Conservation (phyloP, 2,888 invertebrate genomes). For the Dione juno region DNA sequence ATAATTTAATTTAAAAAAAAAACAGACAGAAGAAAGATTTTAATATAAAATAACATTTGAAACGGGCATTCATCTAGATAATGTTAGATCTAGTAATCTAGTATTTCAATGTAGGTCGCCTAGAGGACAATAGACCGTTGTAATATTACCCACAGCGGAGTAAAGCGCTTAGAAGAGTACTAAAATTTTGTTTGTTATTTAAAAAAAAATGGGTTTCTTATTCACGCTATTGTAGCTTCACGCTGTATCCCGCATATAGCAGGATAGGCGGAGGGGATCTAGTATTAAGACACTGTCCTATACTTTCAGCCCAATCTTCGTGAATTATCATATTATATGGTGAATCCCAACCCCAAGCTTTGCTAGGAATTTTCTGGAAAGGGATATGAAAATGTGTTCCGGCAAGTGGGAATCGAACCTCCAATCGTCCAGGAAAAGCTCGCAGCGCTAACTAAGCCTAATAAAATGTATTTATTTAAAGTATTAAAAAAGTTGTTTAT, state of each 20-base stretch:
- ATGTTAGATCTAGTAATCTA: constrained; percentile 16
- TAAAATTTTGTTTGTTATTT: not conserved
- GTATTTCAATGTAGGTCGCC: constrained; percentile 7
- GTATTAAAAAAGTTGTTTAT: too few relatives aligned
- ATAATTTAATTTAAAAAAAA: not conserved
- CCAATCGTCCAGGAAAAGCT: too few relatives aligned
- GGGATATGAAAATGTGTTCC: too few relatives aligned
- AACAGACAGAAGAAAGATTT: not conserved
- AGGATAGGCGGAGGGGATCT: not conserved
- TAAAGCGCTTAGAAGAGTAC: constrained; percentile 7
- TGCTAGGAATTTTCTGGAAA: too few relatives aligned
- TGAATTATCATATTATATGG: too few relatives aligned
- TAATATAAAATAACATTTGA: not conserved
- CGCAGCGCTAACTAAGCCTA: too few relatives aligned
- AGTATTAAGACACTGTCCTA: too few relatives aligned
- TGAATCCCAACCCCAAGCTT: too few relatives aligned
- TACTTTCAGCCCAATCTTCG: too few relatives aligned
- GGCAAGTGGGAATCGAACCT: too few relatives aligned
- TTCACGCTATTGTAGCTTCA: not conserved
- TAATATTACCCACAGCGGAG: not conserved
- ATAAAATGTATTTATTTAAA: too few relatives aligned
- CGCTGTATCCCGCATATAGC: not conserved
- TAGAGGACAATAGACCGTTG: constrained; percentile 10
- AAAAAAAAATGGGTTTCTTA: not conserved
- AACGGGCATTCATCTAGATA: constrained; percentile 1